These are phyloP conservation scores for Mus caroli DNA, from an alignment of 2,797 vertebrate species.

Conservation along the genomic window DNA sequence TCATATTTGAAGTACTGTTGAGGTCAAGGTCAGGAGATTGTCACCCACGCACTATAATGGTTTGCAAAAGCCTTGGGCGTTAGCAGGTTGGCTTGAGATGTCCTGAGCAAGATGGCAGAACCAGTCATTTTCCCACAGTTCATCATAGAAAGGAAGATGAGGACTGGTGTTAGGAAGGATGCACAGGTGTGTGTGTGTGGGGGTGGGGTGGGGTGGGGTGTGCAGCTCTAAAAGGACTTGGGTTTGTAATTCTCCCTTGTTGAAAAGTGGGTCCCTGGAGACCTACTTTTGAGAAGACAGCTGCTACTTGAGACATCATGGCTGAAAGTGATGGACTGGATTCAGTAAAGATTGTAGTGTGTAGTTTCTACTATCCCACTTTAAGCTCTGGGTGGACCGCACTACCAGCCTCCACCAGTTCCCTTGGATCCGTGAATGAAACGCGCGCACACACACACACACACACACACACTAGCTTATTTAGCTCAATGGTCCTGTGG, in stretches of 20 bases:
- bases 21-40: not conserved
- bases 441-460: not conserved
- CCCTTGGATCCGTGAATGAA: not conserved
- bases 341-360: not conserved
- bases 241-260: not conserved
- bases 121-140: not conserved
- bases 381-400: not conserved
- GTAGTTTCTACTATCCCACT: not conserved
- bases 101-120: not conserved
- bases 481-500: not conserved
- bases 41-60: not conserved
- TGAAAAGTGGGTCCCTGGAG: not conserved
- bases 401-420: not conserved
- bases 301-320: not conserved
- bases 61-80: conserved; percentile 31
- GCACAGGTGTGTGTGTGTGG: not conserved
- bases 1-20: not conserved
- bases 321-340: not conserved
- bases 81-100: not conserved
- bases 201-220: too few species aligned
- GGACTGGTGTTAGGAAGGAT: not conserved
- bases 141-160: not conserved
- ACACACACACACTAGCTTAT: not conserved
- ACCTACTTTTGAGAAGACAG: not conserved
- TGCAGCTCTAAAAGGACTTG: not conserved